Conservation (phyloP, 2,888 invertebrate genomes). For the Eubasilissa splendida region DNA sequence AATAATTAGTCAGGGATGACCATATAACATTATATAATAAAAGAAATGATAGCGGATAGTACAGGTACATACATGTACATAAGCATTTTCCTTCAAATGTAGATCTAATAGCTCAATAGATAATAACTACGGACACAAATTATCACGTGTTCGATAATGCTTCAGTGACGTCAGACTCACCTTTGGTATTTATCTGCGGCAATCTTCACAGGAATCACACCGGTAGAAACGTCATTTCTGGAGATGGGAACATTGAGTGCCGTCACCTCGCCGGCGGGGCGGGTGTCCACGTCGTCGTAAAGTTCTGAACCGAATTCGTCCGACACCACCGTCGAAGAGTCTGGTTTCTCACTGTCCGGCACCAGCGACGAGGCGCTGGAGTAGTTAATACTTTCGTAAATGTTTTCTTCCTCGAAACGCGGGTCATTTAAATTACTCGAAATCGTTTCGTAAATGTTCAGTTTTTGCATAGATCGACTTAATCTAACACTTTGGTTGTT, state of each 20-base stretch:
- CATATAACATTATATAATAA: too few species aligned
- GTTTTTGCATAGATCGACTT: conserved; percentile 1
- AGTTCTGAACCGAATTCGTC: conserved; percentile 72
- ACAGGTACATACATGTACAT: too few species aligned
- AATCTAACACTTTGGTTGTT: conserved; percentile 23
- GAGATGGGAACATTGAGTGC: conserved; percentile 73
- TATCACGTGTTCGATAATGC: neutral
- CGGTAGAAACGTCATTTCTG: conserved; percentile 67
- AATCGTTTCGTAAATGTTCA: conserved; percentile 7
- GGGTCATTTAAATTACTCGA: neutral
- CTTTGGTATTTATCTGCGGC: conserved; percentile 73
- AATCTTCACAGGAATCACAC: conserved; percentile 65
- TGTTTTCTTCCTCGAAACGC: conserved; percentile 11
- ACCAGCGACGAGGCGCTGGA: conserved; percentile 7
- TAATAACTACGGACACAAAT: neutral
- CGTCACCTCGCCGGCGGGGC: conserved; percentile 69
- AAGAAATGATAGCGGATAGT: too few species aligned
- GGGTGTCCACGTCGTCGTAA: conserved; percentile 69
- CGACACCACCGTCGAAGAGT: conserved; percentile 66
- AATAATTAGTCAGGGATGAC: too few species aligned
- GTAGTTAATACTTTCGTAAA: conserved; percentile 26
- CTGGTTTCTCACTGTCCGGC: conserved; percentile 34
- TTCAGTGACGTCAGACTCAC: conserved; percentile 63
- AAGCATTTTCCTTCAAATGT: too few species aligned
- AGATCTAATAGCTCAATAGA: too few species aligned